Conservation (phyloP, 2,888 invertebrate genomes). For the Ophion ellenae region DNA sequence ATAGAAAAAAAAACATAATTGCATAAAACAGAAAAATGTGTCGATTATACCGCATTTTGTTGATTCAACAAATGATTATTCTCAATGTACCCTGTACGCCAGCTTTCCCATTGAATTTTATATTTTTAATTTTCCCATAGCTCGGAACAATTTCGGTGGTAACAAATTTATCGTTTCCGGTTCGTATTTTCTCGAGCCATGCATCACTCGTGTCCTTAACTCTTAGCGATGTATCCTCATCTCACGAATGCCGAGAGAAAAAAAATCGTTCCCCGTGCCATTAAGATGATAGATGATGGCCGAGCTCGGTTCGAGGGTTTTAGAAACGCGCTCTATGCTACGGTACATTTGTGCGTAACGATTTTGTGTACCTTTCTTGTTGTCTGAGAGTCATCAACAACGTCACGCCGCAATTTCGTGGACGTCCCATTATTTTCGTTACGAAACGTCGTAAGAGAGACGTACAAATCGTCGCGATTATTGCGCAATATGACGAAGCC, state of each 20-base stretch:
- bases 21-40: neutral
- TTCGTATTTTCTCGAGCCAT: slow-evolving; percentile 18
- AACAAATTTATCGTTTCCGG: slow-evolving; percentile 69
- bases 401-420: slow-evolving; percentile 53
- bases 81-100: neutral
- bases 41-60: too few relatives aligned
- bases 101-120: neutral
- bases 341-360: slow-evolving; percentile 64
- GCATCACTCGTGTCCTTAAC: slow-evolving; percentile 44
- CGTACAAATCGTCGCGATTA: neutral
- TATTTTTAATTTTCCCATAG: slow-evolving; percentile 5
- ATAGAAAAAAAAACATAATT: too few relatives aligned
- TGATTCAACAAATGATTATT: too few relatives aligned
- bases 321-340: slow-evolving; percentile 62
- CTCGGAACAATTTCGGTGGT: slow-evolving; percentile 55
- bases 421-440: slow-evolving; percentile 30
- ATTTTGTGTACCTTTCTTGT: slow-evolving; percentile 63
- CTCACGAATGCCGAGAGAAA: slow-evolving; percentile 33
- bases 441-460: neutral
- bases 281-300: slow-evolving; percentile 77
- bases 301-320: slow-evolving; percentile 68
- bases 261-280: slow-evolving; percentile 70
- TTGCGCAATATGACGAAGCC: neutral
- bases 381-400: slow-evolving; percentile 57
- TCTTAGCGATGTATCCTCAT: slow-evolving; percentile 41